Evolutionary conservation across 2,797 vertebrate genomes (phyloP).

Genomic region (Podarcis siculus): DNA sequence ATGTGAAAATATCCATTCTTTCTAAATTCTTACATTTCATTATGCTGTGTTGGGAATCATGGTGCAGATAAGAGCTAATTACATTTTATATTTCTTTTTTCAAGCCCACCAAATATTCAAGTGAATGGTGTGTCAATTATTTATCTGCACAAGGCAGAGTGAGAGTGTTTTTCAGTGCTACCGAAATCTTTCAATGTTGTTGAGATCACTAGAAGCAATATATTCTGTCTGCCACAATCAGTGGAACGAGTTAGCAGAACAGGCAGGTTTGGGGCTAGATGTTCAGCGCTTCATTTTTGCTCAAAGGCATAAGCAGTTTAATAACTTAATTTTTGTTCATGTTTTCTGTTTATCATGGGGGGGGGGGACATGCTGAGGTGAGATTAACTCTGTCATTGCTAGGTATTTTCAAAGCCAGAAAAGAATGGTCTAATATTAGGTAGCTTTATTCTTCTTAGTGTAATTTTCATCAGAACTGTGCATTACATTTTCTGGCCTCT

Average conservation of each 20-base stretch:
- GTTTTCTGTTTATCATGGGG: slow-evolving; percentile 51
- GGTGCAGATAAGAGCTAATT: slow-evolving; percentile 20
- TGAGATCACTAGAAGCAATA: slow-evolving; percentile 52
- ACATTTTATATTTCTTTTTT: neutral
- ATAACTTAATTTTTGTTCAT: slow-evolving; percentile 70
- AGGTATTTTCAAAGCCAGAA: slow-evolving; percentile 47
- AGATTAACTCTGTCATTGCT: slow-evolving; percentile 69
- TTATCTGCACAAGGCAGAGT: neutral
- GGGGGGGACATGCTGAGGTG: slow-evolving; percentile 25
- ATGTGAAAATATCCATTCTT: neutral
- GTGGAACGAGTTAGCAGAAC: slow-evolving; percentile 61
- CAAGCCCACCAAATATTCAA: neutral
- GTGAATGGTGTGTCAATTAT: neutral
- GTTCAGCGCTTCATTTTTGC: slow-evolving; percentile 52
- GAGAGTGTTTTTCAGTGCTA: slow-evolving; percentile 14
- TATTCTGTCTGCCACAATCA: slow-evolving; percentile 53
- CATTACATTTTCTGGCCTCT: slow-evolving; percentile 25
- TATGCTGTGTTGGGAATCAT: neutral
- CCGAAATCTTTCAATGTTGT: slow-evolving; percentile 26
- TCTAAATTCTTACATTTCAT: neutral
- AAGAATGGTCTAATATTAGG: slow-evolving; percentile 49
- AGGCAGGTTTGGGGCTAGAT: slow-evolving; percentile 35
- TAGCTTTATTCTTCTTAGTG: slow-evolving; percentile 39
- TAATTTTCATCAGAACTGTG: slow-evolving; percentile 53
- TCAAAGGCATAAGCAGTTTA: slow-evolving; percentile 70